Base-by-base conservation (phyloP, 53 echinoderm and acorn worm genomes). In the Henricia sp. region DNA sequence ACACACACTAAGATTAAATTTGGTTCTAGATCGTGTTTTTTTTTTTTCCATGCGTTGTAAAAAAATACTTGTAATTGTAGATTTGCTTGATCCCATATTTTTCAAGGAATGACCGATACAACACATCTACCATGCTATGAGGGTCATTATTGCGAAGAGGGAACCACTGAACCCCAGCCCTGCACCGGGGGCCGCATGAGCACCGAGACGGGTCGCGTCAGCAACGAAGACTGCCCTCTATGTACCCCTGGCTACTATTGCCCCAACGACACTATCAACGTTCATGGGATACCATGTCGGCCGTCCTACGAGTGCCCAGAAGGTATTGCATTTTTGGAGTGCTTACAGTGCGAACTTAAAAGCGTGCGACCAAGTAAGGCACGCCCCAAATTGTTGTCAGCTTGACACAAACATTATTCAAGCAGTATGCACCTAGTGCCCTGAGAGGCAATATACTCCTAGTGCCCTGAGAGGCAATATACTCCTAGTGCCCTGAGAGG, bases 181-280 rank as follows among this genome's bases (percentile, higher is more conserved):
- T 97, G 99, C 58, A 92, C 94, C 16, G 99, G 99, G 8, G 99
- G 99, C 1, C 92, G 99, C 17, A 97, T 97, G 99, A 95, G 95
- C 54, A 84, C 99, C 23, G 92, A 92, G 4, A 84, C 92, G 27
- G 99, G 94, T 1, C 87, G 99, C 3, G 87, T 90, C 44, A 97
- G 99, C 78, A 96, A 96, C 54, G 94, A 96, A 76, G 96, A 96
- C 94, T 96, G 96, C 86, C 94, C 96, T 82, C 95, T 94, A 29
- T 97, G 99, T 86, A 92, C 92, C 12, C 86, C 99, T 0, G 99
- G 99, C 0, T 97, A 92, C 89, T 97, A 94, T 53, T 97, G 99
- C 63, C 99, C 99, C 12, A 97, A 97, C 52, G 99, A 97, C 55
- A 97, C 99, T 6, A 84, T 97, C 80, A 97, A 97, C 35, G 86